Conservation (phyloP, 2,113 vertebrate genomes). For the Tympanuchus pallidicinctus region DNA sequence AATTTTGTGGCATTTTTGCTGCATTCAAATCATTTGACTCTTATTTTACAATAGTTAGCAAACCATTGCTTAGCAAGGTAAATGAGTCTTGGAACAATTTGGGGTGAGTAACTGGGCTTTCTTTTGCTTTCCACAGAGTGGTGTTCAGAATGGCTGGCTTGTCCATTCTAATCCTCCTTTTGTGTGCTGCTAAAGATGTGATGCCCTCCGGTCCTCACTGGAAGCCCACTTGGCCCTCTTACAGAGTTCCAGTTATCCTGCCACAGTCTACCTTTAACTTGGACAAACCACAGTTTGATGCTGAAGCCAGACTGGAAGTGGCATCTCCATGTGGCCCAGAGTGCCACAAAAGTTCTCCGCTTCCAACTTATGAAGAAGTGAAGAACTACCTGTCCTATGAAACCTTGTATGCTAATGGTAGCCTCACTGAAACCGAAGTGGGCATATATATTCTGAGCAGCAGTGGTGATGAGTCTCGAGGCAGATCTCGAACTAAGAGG, state of each 20-base stretch:
- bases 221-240: conserved; percentile 88
- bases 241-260: conserved; percentile 90
- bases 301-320: conserved; percentile 86
- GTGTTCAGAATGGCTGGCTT: conserved; percentile 74
- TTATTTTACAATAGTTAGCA: not conserved
- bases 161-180: conserved; percentile 76
- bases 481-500: conserved; percentile 84
- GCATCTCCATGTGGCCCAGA: conserved; percentile 87
- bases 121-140: conserved; percentile 69
- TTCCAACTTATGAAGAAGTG: conserved; percentile 88
- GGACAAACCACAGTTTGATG: conserved; percentile 85
- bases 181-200: conserved; percentile 71
- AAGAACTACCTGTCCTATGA: conserved; percentile 89
- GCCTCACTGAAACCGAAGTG: conserved; percentile 88
- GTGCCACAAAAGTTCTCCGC: conserved; percentile 87
- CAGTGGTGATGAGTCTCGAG: not conserved
- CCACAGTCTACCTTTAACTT: conserved; percentile 84
- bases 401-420: conserved; percentile 89
- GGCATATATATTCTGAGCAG: conserved; percentile 87
- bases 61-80: not conserved
- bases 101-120: conserved; percentile 52
- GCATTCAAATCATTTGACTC: not conserved
- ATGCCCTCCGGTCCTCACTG: conserved; percentile 63
- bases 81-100: not conserved
- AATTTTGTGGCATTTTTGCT: not conserved